Conservation (phyloP, 2,113 vertebrate genomes). For the Chaenocephalus aceratus region DNA sequence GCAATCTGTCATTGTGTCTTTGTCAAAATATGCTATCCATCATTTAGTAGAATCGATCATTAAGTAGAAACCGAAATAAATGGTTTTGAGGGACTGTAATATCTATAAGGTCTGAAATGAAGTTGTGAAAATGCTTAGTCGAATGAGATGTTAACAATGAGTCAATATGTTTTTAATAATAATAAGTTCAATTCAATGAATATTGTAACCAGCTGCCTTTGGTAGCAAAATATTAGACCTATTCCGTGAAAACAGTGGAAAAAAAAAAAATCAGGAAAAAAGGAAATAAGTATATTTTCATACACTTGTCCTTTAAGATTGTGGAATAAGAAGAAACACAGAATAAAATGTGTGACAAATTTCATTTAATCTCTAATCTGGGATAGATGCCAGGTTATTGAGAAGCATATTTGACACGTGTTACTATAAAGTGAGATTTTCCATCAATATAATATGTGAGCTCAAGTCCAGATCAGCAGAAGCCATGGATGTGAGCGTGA, state of each 20-base stretch:
- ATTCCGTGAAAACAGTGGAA: too few relatives aligned
- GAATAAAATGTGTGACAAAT: not conserved
- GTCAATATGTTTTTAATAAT: too few relatives aligned
- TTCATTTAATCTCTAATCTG: not conserved
- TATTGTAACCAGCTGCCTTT: too few relatives aligned
- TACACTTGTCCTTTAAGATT: not conserved
- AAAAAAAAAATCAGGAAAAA: too few relatives aligned
- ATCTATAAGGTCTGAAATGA: not conserved
- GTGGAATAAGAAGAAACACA: not conserved
- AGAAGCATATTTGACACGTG: not conserved
- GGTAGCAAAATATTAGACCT: too few relatives aligned
- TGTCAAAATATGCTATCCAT: not conserved
- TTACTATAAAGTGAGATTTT: not conserved
- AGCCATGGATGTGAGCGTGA: conserved; percentile 29
- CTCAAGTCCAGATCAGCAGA: conserved; percentile 51
- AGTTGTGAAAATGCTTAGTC: not conserved
- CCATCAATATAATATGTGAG: conserved; percentile 37
- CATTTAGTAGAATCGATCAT: not conserved
- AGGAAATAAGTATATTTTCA: too few relatives aligned
- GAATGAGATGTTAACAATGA: too few relatives aligned
- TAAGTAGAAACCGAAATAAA: not conserved
- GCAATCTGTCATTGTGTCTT: not conserved
- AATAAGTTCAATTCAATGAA: too few relatives aligned
- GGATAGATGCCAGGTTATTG: not conserved
- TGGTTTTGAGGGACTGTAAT: not conserved